These are phyloP conservation scores for Formica aserva DNA, from an alignment of 2,888 invertebrate genomes.

Conservation along the genomic window DNA sequence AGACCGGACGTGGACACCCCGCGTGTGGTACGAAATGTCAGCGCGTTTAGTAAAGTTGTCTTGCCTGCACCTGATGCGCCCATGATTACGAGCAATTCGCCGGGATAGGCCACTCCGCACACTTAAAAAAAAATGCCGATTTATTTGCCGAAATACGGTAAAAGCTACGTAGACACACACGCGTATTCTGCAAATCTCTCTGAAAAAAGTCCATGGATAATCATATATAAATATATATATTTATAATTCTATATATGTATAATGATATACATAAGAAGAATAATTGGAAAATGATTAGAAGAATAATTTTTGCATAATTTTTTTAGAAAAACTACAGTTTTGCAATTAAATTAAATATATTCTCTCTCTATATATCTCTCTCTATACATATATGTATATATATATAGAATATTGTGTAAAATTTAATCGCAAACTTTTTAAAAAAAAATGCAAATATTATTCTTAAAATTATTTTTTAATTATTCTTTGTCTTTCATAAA, in stretches of 20 bases:
- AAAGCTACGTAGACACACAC: not conserved
- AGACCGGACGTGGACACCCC: conserved; percentile 89
- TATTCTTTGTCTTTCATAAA: not conserved
- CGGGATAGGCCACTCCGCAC: conserved; percentile 93
- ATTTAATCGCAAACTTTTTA: not conserved
- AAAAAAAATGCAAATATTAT: not conserved
- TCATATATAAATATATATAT: not conserved
- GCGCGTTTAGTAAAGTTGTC: conserved; percentile 95
- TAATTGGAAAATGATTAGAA: not conserved
- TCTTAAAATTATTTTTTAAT: not conserved
- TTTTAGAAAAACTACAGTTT: not conserved
- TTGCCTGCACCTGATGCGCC: conserved; percentile 98
- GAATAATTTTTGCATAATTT: no score
- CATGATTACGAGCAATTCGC: conserved; percentile 94
- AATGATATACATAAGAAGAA: not conserved
- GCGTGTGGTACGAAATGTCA: conserved; percentile 93
- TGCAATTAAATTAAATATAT: not conserved
- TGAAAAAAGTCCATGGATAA: not conserved
- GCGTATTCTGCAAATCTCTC: not conserved
- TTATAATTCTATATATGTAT: not conserved
- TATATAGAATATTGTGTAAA: not conserved
- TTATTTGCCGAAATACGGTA: not conserved
- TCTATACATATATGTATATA: not conserved
- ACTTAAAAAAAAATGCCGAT: conserved; percentile 86
- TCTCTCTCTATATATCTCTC: not conserved